Evolutionary conservation across 2,888 invertebrate genomes (phyloP), one percentile per base, ranked within the genome.

Genomic region (Pachycephus smyrnensis): DNA sequence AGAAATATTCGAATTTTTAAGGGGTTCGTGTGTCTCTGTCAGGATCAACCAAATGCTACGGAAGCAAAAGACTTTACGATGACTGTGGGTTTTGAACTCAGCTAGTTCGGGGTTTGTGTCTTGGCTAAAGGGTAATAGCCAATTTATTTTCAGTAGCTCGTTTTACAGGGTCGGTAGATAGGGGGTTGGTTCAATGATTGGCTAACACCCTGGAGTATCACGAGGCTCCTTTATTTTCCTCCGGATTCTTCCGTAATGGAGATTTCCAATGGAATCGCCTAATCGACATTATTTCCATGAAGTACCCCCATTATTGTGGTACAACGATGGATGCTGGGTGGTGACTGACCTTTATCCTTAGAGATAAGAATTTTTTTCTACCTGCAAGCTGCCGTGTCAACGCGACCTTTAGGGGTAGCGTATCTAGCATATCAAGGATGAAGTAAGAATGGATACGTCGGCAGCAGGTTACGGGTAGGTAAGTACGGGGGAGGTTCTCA

Each of bases 131-230:
- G 76, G 76, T 80, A 80, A 83, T 81, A 77, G 76, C 76, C 71
- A 75, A 75, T 80, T 80, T 80, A 81, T 81, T 83, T 71, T 78
- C 75, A 75, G 76, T 80, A 76, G 73, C 69, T 75, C 75, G 23
- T 76, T 74, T 35, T 40, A 75, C 73, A 73, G 30, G 31, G 73
- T 30, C 71, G 30, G 37, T 36, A 76, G 76, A 75, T 79, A 79
- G 77, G 77, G 77, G 68, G 75, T 76, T 69, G 69, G 77, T 78
- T 79, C 78, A 80, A 81, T 79, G 75, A 78, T 76, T 80, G 79
- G 55, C 55, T 55, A 23, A 55, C 55, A 55, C 55, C 55, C 55
- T 23, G 9, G 2, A 55, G 55, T 55, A 55, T 55, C 55, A 23
- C 6, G 23, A 55, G 55, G 23, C 55, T 55, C 55, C 55, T 55